These are phyloP conservation scores for Hemaris fuciformis DNA, from an alignment of 2,888 invertebrate species.

Conservation along the genomic window DNA sequence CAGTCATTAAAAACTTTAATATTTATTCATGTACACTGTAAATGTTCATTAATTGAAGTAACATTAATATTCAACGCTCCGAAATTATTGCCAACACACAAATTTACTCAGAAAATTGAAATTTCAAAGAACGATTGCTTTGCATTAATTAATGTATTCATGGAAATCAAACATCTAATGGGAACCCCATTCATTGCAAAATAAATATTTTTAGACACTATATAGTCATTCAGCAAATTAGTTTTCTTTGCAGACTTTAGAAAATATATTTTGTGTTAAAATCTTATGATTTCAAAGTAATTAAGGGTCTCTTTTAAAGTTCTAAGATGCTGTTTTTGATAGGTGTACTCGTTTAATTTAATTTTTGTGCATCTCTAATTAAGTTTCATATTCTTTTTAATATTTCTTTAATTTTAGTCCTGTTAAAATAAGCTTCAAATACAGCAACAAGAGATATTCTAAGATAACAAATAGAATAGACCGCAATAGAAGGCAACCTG, in stretches of 20 bases:
- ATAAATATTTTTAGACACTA: background rate
- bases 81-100: background rate
- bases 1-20: background rate
- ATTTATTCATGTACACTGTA: background rate
- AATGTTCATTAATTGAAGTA: background rate
- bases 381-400: too few relatives aligned
- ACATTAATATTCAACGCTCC: background rate
- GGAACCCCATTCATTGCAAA: background rate
- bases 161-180: conserved; percentile 5
- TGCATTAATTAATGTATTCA: conserved; percentile 7
- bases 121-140: background rate
- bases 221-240: background rate
- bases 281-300: conserved; percentile 25
- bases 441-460: too few relatives aligned
- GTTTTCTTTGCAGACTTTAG: background rate
- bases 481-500: too few relatives aligned
- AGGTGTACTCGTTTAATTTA: background rate
- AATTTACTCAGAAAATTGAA: conserved; percentile 3
- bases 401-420: too few relatives aligned
- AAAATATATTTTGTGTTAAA: conserved; percentile 25
- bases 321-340: background rate
- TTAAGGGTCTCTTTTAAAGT: background rate
- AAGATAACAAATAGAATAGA: too few relatives aligned
- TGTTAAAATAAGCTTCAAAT: too few relatives aligned
- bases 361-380: too few relatives aligned